Base-by-base conservation (phyloP, 2,888 invertebrate genomes). In the Cephus pygmeus region DNA sequence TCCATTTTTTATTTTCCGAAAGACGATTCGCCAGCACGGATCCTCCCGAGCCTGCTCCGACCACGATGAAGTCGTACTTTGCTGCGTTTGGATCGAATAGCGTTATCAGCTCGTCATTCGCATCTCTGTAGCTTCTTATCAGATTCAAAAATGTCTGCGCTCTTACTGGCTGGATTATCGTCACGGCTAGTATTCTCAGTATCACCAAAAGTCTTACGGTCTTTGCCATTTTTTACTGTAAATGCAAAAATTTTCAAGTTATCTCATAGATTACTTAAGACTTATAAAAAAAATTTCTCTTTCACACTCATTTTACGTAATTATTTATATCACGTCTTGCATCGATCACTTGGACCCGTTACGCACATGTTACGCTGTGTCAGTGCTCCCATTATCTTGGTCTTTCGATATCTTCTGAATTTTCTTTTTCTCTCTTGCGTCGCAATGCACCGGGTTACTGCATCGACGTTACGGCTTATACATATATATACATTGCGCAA, bases 31-130 rank as follows among this genome's bases (percentile, higher is more conserved):
- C 96, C 12, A 96, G 86, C 0, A 94, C 95, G 0, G 95, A 94
- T 0, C 96, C 96, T 0, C 95, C 94, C 0, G 95, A 94, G 0
- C 96, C 96, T 0, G 95, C 95, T 0, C 96, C 96, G 0, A 96
- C 92, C 34, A 95, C 92, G 4, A 95, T 92, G 84, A 95, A 95
- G 86, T 95, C 95, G 88, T 95, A 95, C 69, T 89, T 91, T 0
- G 88, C 89, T 11, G 88, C 86, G 23, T 83, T 90, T 0, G 91
- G 89, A 78, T 91, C 91, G 1, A 87, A 84, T n/a, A 79, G 80
- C 11, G 81, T 83, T 15, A 78, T 82, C 34, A 84, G 85, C 35
- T 86, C 85, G 31, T 79, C 81, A 4, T 69, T 79, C 4, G 87
- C 80, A 11, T 85, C 80, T 0, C 80, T 83, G 34, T 87, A 86